Percentiles rank a stretch among this genome's conserved stretches.
Evolutionary conservation across 2,888 invertebrate genomes (phyloP).

Genomic region (Erpobdella octoculata): DNA sequence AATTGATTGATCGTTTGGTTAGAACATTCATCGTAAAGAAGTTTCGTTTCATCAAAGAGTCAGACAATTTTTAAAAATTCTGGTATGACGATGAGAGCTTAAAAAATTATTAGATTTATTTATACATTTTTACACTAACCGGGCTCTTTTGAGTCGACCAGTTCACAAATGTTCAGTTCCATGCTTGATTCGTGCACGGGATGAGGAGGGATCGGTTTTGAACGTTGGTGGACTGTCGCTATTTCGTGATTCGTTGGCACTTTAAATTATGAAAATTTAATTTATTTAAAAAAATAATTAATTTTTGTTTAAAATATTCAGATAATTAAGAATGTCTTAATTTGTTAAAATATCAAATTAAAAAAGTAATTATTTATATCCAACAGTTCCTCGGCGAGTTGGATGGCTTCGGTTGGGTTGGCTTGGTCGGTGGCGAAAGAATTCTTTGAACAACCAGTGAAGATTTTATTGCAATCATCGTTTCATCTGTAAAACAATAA

Average conservation of each 20-base stretch:
- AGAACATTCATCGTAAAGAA: not conserved
- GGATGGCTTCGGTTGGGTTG: not conserved
- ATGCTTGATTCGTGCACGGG: not conserved
- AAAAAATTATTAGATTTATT: not conserved
- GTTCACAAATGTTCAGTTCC: constrained; percentile 18
- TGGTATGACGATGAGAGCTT: too few relatives aligned
- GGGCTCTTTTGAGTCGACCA: constrained; percentile 23
- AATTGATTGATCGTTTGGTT: not conserved
- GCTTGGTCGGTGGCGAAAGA: not conserved
- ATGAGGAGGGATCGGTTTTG: not conserved
- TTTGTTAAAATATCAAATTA: not conserved
- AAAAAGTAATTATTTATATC: not conserved
- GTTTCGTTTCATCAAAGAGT: not conserved
- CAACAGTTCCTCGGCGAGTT: not conserved
- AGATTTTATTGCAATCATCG: constrained; percentile 23
- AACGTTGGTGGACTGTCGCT: not conserved
- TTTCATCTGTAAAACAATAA: constrained; percentile 8
- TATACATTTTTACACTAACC: not conserved
- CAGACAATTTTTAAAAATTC: not conserved
- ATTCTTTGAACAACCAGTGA: constrained; percentile 27
- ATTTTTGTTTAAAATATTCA: too few relatives aligned
- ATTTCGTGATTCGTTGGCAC: not conserved
- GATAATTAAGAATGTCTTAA: not conserved
- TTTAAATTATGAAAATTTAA: too few relatives aligned
- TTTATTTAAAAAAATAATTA: too few relatives aligned